Evolutionary conservation across 2,888 invertebrate species (phyloP).

Genomic region (Sinopyrophorus schimmeli): DNA sequence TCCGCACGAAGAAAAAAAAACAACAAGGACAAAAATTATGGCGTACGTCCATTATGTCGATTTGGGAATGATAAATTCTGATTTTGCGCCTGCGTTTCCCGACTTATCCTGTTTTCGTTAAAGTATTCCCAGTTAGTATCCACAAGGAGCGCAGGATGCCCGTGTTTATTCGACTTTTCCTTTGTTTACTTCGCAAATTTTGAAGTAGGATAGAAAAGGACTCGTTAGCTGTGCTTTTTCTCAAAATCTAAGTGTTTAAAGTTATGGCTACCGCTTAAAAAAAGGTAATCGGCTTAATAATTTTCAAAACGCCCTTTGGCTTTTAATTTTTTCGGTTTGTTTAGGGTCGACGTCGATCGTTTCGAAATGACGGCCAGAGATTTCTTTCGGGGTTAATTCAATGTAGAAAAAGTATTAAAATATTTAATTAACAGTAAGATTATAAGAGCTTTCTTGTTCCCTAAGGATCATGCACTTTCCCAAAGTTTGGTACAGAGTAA

Average conservation of each 20-base stretch:
- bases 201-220: slow-evolving; percentile 9
- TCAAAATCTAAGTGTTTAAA: too few relatives aligned
- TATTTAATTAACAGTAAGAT: slow-evolving; percentile 11
- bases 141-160: slow-evolving; percentile 38
- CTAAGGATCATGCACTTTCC: slow-evolving; percentile 5
- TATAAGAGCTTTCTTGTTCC: slow-evolving; percentile 6
- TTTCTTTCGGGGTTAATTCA: too few relatives aligned
- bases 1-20: neutral
- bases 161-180: slow-evolving; percentile 24
- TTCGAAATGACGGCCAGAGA: too few relatives aligned
- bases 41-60: slow-evolving; percentile 11
- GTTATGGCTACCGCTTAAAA: too few relatives aligned
- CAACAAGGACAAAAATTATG: neutral
- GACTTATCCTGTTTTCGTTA: too few relatives aligned
- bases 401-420: slow-evolving; percentile 13
- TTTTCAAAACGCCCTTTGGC: too few relatives aligned
- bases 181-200: slow-evolving; percentile 19
- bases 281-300: too few relatives aligned
- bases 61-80: slow-evolving; percentile 7
- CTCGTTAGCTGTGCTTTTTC: too few relatives aligned
- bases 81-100: slow-evolving; percentile 28
- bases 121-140: slow-evolving; percentile 40
- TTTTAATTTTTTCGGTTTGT: too few relatives aligned
- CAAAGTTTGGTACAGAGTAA: slow-evolving; percentile 4
- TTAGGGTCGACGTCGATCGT: too few relatives aligned